A percentile compares a stretch with the other conserved stretches of the same genome.
These are phyloP conservation scores for Silurus lanzhouensis DNA, from an alignment of 2,797 vertebrate species.

Conservation along the genomic window DNA sequence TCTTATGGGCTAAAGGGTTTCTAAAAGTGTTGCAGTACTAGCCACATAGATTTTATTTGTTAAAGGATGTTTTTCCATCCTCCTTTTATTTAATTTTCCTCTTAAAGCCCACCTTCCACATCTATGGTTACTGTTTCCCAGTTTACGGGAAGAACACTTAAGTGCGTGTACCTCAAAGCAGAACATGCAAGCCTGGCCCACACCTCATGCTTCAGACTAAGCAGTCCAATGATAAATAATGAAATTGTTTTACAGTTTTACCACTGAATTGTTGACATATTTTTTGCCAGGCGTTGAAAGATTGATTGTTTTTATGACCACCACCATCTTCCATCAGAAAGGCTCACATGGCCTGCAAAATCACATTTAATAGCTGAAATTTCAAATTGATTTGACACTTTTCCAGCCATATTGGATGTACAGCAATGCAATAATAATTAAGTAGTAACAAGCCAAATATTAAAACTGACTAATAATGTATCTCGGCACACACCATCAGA, in stretches of 20 bases:
- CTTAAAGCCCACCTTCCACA: too few species aligned
- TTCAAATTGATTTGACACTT: neutral
- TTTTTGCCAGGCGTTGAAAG: too few species aligned
- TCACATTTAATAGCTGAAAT: neutral
- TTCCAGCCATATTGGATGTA: neutral
- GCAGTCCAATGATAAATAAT: neutral
- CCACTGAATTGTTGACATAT: neutral
- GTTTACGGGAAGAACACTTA: too few species aligned
- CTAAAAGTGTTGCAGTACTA: neutral
- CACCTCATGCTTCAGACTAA: neutral
- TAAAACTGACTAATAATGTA: neutral
- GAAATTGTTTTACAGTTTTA: neutral
- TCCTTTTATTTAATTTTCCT: too few species aligned
- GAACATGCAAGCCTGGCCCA: too few species aligned
- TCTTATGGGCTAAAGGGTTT: neutral
- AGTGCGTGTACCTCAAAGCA: too few species aligned
- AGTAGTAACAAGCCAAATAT: neutral
- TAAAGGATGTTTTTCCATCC: too few species aligned
- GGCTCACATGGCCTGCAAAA: neutral
- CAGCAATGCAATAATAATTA: neutral
- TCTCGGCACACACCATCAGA: neutral
- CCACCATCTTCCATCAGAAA: neutral
- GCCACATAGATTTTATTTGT: neutral
- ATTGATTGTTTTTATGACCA: neutral
- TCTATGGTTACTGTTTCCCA: too few species aligned